Base-by-base conservation (phyloP, 2,888 invertebrate species). In the Mimas tiliae region DNA sequence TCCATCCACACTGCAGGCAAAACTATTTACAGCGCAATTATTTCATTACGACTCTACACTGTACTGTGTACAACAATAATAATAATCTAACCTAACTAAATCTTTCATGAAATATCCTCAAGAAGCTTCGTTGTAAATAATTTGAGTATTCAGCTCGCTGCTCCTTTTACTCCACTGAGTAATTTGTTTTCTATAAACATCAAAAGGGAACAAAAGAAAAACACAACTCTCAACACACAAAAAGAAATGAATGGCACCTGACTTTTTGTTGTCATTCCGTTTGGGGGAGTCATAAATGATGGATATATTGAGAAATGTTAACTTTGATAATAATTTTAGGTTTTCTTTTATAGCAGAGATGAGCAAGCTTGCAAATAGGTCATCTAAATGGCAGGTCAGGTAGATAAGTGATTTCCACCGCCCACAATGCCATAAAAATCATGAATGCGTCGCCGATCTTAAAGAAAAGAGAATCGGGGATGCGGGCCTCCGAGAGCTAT, bases 101-200 rank as follows among this genome's bases (percentile, higher is more conserved):
- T 27, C 27, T 38, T 4, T 8, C 38, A 38, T 4, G 8, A 58
- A 38, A 38, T 58, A 42, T 42, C 42, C 12, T 58, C n/a, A 34
- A 34, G 8, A 38, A 16, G 16, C 16, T n/a, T 33, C 12, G 6
- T 19, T 58, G 42, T 11, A 58, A 58, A 58, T 58, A 58, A 42
- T 38, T 53, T 42, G 12, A 58, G 55, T 16, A 38, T 8, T 50
- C 19, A 14, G 45, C 50, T 8, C 50, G 6, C 58, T 38, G 58
- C 12, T 19, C 42, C 42, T 11, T 58, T 58, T 42, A 42, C 58
- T 58, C 19, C 42, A 16, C 55, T 21, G 58, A 58, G 19, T 58
- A 42, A 58, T 58, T 58, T 58, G 58, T 58, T 58, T 42, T 58
- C 58, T 38, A 58, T 58, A 58, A 58, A 58, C 58, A 58, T 42